Percentiles rank a stretch among this genome's conserved stretches.
These are phyloP conservation scores for Philopedon plagiatum DNA, from an alignment of 2,888 invertebrate genomes.

Conservation along the genomic window DNA sequence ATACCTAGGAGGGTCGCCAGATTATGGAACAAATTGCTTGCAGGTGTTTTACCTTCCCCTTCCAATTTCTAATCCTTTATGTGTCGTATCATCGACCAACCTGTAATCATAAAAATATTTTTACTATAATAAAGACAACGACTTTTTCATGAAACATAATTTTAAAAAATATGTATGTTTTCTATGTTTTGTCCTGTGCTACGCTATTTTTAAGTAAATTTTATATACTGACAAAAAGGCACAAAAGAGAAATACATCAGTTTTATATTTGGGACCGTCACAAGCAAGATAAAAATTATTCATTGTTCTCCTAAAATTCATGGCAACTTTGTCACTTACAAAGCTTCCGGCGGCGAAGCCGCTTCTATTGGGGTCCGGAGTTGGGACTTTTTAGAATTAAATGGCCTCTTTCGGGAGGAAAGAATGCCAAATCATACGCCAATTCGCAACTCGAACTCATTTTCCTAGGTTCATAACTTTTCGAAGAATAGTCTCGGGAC, in stretches of 20 bases:
- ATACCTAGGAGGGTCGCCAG: too few species aligned
- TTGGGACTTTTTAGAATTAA: conserved; percentile 14
- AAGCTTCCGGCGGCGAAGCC: conserved; percentile 13
- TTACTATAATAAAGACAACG: too few species aligned
- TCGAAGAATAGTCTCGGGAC: conserved; percentile 51
- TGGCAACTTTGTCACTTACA: conserved; percentile 15
- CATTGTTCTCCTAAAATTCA: conserved; percentile 14
- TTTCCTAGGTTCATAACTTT: conserved; percentile 55
- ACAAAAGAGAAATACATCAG: neutral
- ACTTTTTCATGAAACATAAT: too few species aligned
- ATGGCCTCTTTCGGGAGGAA: conserved; percentile 35
- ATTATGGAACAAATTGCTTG: too few species aligned
- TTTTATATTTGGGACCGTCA: neutral
- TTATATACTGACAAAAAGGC: neutral
- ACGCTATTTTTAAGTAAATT: neutral
- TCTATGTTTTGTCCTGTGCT: too few species aligned
- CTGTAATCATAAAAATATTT: too few species aligned
- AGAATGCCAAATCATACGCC: conserved; percentile 55
- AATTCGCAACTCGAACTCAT: conserved; percentile 54
- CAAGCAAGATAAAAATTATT: neutral
- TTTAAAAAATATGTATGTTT: too few species aligned
- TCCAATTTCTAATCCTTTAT: too few species aligned
- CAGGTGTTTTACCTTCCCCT: too few species aligned
- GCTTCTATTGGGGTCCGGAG: conserved; percentile 7
- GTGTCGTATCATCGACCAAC: too few species aligned